These are phyloP conservation scores for Ptychochromis oligacanthus DNA, from an alignment of 2,113 vertebrate genomes.

Conservation along the genomic window DNA sequence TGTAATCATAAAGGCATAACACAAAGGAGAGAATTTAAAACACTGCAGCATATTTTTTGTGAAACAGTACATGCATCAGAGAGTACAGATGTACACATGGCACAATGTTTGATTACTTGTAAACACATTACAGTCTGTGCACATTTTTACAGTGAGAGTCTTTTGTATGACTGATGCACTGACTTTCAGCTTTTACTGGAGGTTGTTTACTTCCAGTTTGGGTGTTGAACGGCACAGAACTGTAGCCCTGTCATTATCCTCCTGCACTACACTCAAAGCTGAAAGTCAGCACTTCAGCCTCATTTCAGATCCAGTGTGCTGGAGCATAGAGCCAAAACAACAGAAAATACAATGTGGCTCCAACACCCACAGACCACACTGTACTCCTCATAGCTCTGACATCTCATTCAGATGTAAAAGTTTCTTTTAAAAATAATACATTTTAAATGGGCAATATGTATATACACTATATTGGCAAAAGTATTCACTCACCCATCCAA, in stretches of 20 bases:
- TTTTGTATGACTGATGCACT: background rate
- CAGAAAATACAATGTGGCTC: background rate
- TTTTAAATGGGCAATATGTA: background rate
- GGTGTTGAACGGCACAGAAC: background rate
- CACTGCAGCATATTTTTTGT: fast-evolving
- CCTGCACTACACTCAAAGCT: background rate
- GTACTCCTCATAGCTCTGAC: background rate
- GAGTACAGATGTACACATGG: background rate
- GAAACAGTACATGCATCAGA: background rate
- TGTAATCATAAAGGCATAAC: background rate
- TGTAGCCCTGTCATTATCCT: background rate
- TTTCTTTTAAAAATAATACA: background rate
- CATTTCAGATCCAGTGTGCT: background rate
- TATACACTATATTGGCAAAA: no score
- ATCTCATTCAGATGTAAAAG: fast-evolving
- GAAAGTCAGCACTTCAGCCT: background rate
- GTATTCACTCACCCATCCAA: no score
- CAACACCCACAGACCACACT: background rate
- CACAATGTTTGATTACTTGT: background rate
- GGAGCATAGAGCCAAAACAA: background rate
- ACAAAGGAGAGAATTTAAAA: background rate
- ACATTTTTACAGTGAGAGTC: background rate
- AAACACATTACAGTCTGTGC: background rate
- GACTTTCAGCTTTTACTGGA: slow-evolving; percentile 4
- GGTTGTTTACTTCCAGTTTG: background rate